These are phyloP conservation scores for Drosophila ercepeae DNA, from an alignment of 1,140 invertebrate genomes.

Conservation along the genomic window DNA sequence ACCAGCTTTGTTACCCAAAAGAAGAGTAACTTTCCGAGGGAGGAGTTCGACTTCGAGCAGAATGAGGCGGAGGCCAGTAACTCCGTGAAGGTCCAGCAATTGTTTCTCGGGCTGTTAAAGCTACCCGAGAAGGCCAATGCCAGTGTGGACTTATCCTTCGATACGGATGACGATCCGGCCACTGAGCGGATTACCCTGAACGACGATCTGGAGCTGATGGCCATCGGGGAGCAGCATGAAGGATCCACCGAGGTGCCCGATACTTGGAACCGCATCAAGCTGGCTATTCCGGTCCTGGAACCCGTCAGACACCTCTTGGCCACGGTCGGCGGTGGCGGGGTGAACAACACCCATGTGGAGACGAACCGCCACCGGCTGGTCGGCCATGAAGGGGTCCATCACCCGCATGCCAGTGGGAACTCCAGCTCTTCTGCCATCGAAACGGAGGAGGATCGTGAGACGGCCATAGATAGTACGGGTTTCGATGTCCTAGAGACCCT, in stretches of 20 bases:
- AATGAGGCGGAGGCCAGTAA: slow-evolving; percentile 58
- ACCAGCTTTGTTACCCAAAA: slow-evolving; percentile 54
- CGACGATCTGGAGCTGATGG: slow-evolving; percentile 30
- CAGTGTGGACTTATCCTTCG: slow-evolving; percentile 31
- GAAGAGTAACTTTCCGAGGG: not conserved
- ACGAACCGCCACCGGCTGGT: slow-evolving; percentile 61
- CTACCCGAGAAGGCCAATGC: slow-evolving; percentile 36
- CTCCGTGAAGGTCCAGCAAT: slow-evolving; percentile 58
- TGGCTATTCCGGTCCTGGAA: slow-evolving; percentile 70
- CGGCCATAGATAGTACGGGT: slow-evolving; percentile 69
- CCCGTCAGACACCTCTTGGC: slow-evolving; percentile 73
- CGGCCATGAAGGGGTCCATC: slow-evolving; percentile 59
- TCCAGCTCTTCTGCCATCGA: slow-evolving; percentile 68
- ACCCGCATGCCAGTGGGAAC: slow-evolving; percentile 39
- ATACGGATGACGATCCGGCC: slow-evolving; percentile 51
- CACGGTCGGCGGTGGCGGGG: slow-evolving; percentile 63
- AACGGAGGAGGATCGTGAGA: slow-evolving; percentile 75
- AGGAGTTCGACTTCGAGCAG: slow-evolving; percentile 68
- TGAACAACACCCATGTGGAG: slow-evolving; percentile 66
- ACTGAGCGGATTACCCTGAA: slow-evolving; percentile 52
- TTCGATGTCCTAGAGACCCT: slow-evolving; percentile 69
- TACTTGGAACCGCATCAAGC: slow-evolving; percentile 62
- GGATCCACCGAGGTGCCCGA: slow-evolving; percentile 43
- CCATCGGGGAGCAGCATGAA: slow-evolving; percentile 56
- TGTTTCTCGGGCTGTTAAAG: slow-evolving; percentile 49